A percentile compares a stretch with the other conserved stretches of the same genome.
Conservation (phyloP, 2,113 vertebrate genomes). For the Saguinus imperator region DNA sequence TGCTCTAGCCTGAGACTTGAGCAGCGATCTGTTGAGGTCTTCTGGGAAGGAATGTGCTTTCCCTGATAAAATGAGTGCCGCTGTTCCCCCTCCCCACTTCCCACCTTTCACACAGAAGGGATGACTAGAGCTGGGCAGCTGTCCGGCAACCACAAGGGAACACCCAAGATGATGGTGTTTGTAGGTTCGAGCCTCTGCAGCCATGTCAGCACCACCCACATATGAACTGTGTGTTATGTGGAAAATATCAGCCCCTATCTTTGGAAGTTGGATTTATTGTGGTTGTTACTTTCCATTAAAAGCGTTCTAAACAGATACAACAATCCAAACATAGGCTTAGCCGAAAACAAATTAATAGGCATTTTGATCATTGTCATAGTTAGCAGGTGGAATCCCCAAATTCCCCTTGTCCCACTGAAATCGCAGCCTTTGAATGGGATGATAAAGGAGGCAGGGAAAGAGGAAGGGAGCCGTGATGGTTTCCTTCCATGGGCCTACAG, state of each 20-base stretch:
- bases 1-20: not conserved
- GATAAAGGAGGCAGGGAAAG: not conserved
- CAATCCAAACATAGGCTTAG: not conserved
- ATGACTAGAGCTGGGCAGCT: not conserved
- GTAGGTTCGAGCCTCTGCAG: fast-evolving
- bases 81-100: not conserved
- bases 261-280: not conserved
- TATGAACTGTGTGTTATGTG: not conserved
- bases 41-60: not conserved
- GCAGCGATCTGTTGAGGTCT: not conserved
- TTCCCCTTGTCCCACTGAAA: not conserved
- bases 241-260: not conserved
- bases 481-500: not conserved
- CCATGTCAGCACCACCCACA: not conserved
- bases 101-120: not conserved
- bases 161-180: not conserved
- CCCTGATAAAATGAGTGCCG: not conserved
- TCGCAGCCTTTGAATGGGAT: not conserved
- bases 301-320: not conserved
- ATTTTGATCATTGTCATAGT: not conserved
- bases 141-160: not conserved
- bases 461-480: not conserved
- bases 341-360: not conserved
- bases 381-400: not conserved
- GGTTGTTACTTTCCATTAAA: not conserved